A percentile compares a stretch with the other conserved stretches of the same genome.
Evolutionary conservation across 2,888 invertebrate species (phyloP).

Genomic region (Lasioglossum leucozonium): DNA sequence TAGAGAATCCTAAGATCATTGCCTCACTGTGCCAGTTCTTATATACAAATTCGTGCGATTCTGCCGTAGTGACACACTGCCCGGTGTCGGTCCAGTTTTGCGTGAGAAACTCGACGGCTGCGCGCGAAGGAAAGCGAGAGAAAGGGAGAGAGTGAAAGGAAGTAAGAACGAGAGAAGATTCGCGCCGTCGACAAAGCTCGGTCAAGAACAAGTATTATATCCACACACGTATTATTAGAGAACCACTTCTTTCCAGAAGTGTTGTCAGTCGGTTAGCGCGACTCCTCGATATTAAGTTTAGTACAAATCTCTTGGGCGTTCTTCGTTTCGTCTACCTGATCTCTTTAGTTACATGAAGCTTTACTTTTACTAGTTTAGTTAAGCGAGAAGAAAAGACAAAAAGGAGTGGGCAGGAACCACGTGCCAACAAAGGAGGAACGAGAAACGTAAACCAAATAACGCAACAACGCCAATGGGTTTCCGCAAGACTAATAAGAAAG

Average conservation of each 20-base stretch:
- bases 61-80: constrained; percentile 83
- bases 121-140: constrained; percentile 5
- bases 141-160: background rate
- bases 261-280: background rate
- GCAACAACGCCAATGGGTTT: constrained; percentile 19
- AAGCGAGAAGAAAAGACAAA: background rate
- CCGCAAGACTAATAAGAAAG: background rate
- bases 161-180: background rate
- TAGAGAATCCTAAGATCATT: constrained; percentile 81
- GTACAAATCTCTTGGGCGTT: constrained; percentile 6
- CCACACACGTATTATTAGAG: constrained; percentile 11
- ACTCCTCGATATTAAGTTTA: constrained; percentile 12
- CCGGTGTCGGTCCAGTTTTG: constrained; percentile 82
- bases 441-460: constrained; percentile 10
- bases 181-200: background rate
- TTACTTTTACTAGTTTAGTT: background rate
- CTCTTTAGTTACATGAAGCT: background rate
- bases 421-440: constrained; percentile 42
- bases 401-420: background rate
- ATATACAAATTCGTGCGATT: constrained; percentile 74
- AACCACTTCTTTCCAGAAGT: background rate
- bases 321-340: background rate
- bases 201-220: constrained; percentile 21
- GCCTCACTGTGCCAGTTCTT: constrained; percentile 83
- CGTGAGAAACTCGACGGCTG: constrained; percentile 67